A percentile compares a stretch with the other conserved stretches of the same genome.
These are phyloP conservation scores for Leptobrachium leishanense DNA, from an alignment of 2,113 vertebrate species.

Conservation along the genomic window DNA sequence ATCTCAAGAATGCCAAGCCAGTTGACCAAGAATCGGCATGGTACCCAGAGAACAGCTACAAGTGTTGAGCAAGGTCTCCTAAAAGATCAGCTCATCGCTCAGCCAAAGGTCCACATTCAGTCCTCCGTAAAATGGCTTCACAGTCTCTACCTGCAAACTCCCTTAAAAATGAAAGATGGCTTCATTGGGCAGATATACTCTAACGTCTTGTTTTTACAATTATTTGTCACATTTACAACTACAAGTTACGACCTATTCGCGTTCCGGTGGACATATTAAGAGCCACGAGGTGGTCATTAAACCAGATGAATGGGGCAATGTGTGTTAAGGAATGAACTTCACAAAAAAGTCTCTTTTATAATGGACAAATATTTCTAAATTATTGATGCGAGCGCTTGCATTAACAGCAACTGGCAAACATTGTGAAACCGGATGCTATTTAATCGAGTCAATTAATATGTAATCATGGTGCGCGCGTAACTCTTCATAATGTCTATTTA, in stretches of 20 bases:
- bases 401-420: conserved; percentile 8
- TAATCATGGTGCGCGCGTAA: conserved; percentile 6
- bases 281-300: neutral
- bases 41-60: too few species aligned
- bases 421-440: conserved; percentile 1
- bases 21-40: too few species aligned
- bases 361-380: conserved; percentile 17
- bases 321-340: neutral
- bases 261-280: neutral
- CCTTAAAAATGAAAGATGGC: neutral
- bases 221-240: neutral
- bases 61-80: too few species aligned
- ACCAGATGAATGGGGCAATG: neutral
- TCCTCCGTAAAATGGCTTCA: neutral
- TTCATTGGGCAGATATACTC: neutral
- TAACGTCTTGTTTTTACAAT: neutral
- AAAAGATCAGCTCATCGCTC: too few species aligned
- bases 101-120: neutral
- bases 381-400: neutral
- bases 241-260: neutral
- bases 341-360: conserved; percentile 9
- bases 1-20: too few species aligned
- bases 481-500: conserved; percentile 22
- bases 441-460: conserved; percentile 15
- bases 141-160: neutral